Conservation (phyloP, 2,113 vertebrate species). For the Menura novaehollandiae region DNA sequence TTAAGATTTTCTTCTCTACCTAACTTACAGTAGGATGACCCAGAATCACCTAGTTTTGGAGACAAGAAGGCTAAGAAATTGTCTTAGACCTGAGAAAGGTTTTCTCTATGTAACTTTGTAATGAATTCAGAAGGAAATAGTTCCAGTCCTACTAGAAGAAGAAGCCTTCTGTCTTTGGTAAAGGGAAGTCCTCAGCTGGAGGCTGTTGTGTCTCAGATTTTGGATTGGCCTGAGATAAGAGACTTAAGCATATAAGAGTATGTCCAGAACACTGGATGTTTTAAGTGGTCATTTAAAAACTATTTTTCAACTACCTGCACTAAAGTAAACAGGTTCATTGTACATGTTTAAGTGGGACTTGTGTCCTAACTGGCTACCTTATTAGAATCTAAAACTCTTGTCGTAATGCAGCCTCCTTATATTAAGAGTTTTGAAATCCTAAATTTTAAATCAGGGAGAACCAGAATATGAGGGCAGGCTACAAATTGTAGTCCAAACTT, state of each 20-base stretch:
- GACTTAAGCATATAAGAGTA: background rate
- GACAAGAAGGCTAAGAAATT: background rate
- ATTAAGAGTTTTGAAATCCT: background rate
- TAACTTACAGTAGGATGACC: background rate
- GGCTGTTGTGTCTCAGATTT: background rate
- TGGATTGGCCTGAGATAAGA: background rate
- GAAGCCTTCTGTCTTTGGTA: background rate
- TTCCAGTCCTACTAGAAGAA: background rate
- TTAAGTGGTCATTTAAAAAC: background rate
- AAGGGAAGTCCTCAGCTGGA: background rate
- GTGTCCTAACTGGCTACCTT: background rate
- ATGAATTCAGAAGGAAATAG: background rate
- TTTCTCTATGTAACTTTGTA: background rate
- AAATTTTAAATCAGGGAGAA: background rate
- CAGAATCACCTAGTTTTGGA: background rate
- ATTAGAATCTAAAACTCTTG: background rate
- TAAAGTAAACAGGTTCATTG: background rate
- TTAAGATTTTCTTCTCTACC: background rate
- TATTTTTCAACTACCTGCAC: background rate
- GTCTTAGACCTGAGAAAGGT: background rate
- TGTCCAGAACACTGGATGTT: background rate
- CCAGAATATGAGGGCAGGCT: background rate
- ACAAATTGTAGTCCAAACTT: background rate
- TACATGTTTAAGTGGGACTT: background rate
- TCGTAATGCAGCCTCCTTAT: background rate